These are phyloP conservation scores for Ectropis crepuscularia DNA, from an alignment of 2,888 invertebrate genomes.

Conservation along the genomic window DNA sequence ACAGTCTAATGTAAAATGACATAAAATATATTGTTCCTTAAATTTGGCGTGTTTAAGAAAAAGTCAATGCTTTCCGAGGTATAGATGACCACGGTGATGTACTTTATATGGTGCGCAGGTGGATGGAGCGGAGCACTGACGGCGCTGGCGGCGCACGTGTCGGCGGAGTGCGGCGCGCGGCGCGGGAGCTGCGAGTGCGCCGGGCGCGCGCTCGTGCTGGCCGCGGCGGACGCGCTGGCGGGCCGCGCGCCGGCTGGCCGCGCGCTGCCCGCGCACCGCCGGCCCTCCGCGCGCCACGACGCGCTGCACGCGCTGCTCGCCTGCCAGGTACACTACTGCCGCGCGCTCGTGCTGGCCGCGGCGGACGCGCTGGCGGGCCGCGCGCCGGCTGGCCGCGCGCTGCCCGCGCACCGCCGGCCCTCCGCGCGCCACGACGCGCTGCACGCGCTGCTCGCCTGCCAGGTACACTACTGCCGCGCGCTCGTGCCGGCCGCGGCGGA, in stretches of 20 bases:
- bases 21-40: too few relatives aligned
- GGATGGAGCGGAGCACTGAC: slow-evolving; percentile 86
- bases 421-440: slow-evolving; percentile 86
- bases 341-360: slow-evolving; percentile 89
- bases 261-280: slow-evolving; percentile 84
- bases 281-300: slow-evolving; percentile 85
- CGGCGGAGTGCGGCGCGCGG: slow-evolving; percentile 52
- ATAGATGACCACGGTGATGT: not conserved
- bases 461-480: slow-evolving; percentile 86
- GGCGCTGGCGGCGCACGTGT: slow-evolving; percentile 83
- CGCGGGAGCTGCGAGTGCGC: slow-evolving; percentile 69
- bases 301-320: slow-evolving; percentile 74
- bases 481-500: slow-evolving; percentile 89
- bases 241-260: slow-evolving; percentile 89
- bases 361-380: slow-evolving; percentile 90
- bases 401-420: slow-evolving; percentile 82
- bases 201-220: slow-evolving; percentile 89
- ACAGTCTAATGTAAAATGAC: too few relatives aligned
- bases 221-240: slow-evolving; percentile 90
- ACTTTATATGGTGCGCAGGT: slow-evolving; percentile 42
- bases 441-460: slow-evolving; percentile 62
- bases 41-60: too few relatives aligned
- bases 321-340: slow-evolving; percentile 80
- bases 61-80: too few relatives aligned
- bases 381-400: slow-evolving; percentile 88